Base-by-base conservation (phyloP, 2,888 invertebrate species). In the Omphaloscelis lunosa region DNA sequence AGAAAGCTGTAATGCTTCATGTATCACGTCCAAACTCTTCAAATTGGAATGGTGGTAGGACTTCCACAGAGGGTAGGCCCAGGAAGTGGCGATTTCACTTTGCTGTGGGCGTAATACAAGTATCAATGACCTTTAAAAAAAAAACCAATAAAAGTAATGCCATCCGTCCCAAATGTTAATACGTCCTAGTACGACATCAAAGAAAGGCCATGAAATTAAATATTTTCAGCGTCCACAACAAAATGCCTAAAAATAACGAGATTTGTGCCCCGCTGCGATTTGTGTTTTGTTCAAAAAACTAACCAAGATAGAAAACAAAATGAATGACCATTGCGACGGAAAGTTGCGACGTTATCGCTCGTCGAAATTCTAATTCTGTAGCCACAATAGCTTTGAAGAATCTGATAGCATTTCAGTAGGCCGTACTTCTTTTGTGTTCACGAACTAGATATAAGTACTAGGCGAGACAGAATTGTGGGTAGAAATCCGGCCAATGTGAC, bases 331-430 rank as follows among this genome's bases (percentile, higher is more conserved):
- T 80, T 74, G 81, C 45, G 41, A 51, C 0, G 15, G 17, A 68
- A 67, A 67, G 73, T 79, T 58, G 48, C 3, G 56, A 58, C 41
- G 48, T 61, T 80, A 80, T 79, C 67, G 63, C n/a, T 41, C 27
- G 15, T 51, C 48, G 56, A 63, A 51, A 75, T 79, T 63, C 66
- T 74, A 56, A 74, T 79, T 68, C 72, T 53, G 34, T 72, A 11
- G 15, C 65, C 45, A 72, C 41, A 72, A 66, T 45, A 7, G n/a
- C 56, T 51, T 34, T 20, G 17, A 39, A 39, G 12, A 34, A 72
- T 34, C 79, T 70, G 77, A 77, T 79, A 70, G 11, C 34, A 62
- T 62, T 62, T 62, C 48, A 34, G 78, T 62, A 78, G 61, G 78
- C 41, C 29, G 15, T 23, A 23, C 4, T n/a, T 75, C n/a, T 39